Percentiles rank a stretch among this genome's conserved stretches.
Conservation (phyloP, 2,888 invertebrate genomes). For the Agelastica alni region DNA sequence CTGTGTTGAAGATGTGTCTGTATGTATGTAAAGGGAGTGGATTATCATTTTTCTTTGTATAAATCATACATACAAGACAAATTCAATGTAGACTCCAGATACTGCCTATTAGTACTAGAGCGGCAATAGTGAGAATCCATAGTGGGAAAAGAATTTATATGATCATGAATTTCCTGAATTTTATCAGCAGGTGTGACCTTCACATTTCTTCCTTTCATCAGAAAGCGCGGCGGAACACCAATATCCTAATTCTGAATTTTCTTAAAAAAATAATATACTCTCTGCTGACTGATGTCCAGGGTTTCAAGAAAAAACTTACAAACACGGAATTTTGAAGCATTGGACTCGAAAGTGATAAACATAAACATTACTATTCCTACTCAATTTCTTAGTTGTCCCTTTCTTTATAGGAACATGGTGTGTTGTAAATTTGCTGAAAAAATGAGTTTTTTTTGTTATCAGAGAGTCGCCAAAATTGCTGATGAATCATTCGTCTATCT, state of each 20-base stretch:
- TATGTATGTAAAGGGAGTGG: slow-evolving; percentile 7
- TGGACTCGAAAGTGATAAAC: no score
- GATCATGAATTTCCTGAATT: slow-evolving; percentile 12
- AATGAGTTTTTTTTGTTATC: no score
- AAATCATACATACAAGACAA: slow-evolving; percentile 19
- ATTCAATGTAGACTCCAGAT: slow-evolving; percentile 1
- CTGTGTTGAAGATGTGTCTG: slow-evolving; percentile 10
- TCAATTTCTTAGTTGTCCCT: no score
- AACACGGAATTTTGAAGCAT: no score
- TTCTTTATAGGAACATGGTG: no score
- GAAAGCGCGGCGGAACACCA: background rate
- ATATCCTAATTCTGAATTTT: slow-evolving; percentile 17
- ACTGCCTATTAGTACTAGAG: background rate
- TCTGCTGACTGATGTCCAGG: slow-evolving; percentile 23
- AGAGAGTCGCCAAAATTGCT: no score
- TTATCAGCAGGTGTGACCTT: slow-evolving; percentile 17
- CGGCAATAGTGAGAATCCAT: slow-evolving; percentile 26
- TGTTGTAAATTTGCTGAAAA: no score
- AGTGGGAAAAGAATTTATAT: slow-evolving; percentile 23
- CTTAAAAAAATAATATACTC: slow-evolving; percentile 22
- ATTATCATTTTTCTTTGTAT: slow-evolving; percentile 8
- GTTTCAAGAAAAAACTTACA: slow-evolving; percentile 16
- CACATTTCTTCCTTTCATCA: slow-evolving; percentile 21
- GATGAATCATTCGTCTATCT: no score
- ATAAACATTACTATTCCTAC: no score